phyloP scores from a whole-genome alignment of 2,113 vertebrate species.

The Leptobrachium ailaonicum region DNA sequence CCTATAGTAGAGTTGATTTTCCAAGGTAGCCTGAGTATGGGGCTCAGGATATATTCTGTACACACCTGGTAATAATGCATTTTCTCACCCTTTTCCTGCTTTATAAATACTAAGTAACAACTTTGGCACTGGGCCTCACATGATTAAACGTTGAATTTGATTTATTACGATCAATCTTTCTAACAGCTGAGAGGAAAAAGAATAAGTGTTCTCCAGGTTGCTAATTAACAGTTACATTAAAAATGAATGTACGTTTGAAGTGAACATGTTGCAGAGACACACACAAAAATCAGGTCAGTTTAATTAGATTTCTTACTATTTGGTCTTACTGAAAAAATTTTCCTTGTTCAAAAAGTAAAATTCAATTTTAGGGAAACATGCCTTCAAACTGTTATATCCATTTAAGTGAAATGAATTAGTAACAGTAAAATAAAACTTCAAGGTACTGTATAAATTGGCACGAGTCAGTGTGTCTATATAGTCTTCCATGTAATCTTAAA shows the following conservation, averaged over 20 bases:
- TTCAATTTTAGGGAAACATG: neutral
- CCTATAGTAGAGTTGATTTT: too few species aligned
- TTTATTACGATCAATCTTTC: conserved; percentile 21
- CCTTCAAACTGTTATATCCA: neutral
- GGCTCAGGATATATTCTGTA: too few species aligned
- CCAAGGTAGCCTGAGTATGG: too few species aligned
- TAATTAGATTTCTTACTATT: conserved; percentile 5
- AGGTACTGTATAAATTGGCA: neutral
- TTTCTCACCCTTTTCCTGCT: too few species aligned
- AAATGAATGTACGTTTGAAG: conserved; percentile 24
- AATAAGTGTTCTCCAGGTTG: conserved; percentile 9
- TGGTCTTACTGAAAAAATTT: neutral
- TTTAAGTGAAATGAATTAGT: neutral
- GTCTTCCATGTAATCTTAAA: neutral
- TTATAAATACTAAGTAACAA: too few species aligned
- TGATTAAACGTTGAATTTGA: conserved; percentile 7
- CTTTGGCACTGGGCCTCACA: too few species aligned
- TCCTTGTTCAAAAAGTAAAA: neutral
- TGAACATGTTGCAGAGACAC: conserved; percentile 13
- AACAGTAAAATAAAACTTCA: neutral
- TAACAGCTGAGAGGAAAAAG: neutral
- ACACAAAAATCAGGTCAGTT: conserved; percentile 12
- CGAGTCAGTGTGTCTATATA: neutral
- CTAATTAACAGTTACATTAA: conserved; percentile 30
- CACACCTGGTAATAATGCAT: too few species aligned